Evolutionary conservation across 2,113 vertebrate genomes (phyloP).

Genomic region (Ceyx margarethae): DNA sequence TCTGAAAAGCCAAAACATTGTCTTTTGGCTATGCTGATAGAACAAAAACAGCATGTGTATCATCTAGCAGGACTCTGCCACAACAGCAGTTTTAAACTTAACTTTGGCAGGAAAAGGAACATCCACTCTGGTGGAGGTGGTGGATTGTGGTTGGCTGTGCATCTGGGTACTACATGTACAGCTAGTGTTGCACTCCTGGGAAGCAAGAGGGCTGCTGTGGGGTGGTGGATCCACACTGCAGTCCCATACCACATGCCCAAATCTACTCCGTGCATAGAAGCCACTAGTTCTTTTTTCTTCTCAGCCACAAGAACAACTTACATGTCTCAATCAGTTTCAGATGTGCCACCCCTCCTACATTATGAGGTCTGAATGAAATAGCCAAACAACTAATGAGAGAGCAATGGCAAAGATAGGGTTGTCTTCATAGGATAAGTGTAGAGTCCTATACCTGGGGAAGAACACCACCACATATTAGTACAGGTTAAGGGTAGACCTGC

Average conservation of each 20-base stretch:
- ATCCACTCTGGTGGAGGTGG: neutral
- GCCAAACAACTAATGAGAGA: neutral
- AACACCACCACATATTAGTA: no score
- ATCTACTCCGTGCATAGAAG: neutral
- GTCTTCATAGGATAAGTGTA: neutral
- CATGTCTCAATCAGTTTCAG: fast-evolving
- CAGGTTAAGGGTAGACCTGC: no score
- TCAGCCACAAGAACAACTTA: neutral
- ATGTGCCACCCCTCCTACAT: no score
- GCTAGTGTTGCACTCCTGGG: neutral
- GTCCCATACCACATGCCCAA: neutral
- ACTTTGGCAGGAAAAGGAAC: neutral
- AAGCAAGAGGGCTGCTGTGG: neutral
- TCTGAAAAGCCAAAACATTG: neutral
- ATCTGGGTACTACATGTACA: neutral
- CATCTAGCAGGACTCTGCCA: neutral
- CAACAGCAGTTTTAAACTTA: neutral
- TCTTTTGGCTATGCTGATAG: neutral
- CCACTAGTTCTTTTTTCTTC: neutral
- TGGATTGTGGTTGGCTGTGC: fast-evolving
- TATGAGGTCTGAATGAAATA: neutral
- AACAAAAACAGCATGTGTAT: neutral
- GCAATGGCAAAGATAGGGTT: neutral
- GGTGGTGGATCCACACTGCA: neutral
- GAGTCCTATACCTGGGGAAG: no score